Evolutionary conservation across 2,797 vertebrate genomes (phyloP), one percentile per base, ranked within the genome.

Genomic region (Pterois miles): DNA sequence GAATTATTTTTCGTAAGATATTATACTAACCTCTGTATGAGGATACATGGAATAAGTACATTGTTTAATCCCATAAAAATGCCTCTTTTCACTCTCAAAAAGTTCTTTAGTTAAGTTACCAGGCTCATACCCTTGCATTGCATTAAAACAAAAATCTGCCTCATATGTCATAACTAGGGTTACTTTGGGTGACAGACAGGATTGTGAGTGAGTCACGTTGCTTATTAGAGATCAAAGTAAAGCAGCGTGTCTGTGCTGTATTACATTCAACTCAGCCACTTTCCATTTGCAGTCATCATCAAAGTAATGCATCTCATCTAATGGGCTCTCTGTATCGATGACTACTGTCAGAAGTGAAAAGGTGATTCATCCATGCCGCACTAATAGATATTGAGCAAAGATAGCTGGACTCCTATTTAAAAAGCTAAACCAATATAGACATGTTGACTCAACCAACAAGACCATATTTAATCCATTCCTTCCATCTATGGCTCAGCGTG

Each of bases 361-460:
- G 73, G 77, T 59, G 83, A 89, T 78, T 89, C 82, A 85, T 75
- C 66, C 43, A 4, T 3, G 46, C 65, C 13, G 20, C 65, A 40
- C 68, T 58, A 83, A 82, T 83, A 79, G 81, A 84, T 60, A 83
- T 71, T 59, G 83, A 84, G 64, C 71, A 63, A 50, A 57, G 59
- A 78, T n/a, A 53, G 56, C 67, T 50, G 33, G 72, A 68, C 67
- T 66, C 27, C 38, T 52, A 38, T 68, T 84, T 48, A 50, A 74
- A 77, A 68, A 52, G 22, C 40, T n/a, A 69, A 60, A 75, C 71
- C 10, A 54, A 80, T 88, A 85, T 77, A 81, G 70, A 90, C 79
- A 71, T 36, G 33, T 79, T 86, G 87, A 90, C 66, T 90, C 83
- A 84, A 69, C 78, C n/a, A 56, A 52, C 79, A 65, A 57, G 23